phyloP scores from a whole-genome alignment of 2,888 invertebrate genomes.

The Germaria angustata region DNA sequence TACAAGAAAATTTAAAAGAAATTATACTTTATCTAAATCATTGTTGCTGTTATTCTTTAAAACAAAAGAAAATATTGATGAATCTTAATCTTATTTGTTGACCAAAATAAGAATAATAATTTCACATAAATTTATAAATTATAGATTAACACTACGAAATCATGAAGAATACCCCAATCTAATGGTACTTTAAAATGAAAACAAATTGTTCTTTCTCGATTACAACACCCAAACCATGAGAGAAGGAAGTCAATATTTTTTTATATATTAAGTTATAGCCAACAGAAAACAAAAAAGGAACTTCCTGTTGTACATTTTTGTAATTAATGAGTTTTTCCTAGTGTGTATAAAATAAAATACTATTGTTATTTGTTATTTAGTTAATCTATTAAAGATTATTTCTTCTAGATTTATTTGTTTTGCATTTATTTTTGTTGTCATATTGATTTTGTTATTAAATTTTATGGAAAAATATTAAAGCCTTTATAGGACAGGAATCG shows the following conservation, averaged over 20 bases:
- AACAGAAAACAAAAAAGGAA: conserved; percentile 27
- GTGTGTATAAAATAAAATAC: conserved; percentile 14
- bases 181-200: neutral
- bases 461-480: neutral
- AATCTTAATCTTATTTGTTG: too few relatives aligned
- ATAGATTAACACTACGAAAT: neutral
- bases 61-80: too few relatives aligned
- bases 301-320: conserved; percentile 24
- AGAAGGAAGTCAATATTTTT: neutral
- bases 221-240: neutral
- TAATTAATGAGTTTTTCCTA: conserved; percentile 22
- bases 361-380: conserved; percentile 17
- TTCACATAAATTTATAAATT: neutral
- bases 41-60: too few relatives aligned
- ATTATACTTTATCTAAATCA: too few relatives aligned
- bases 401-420: neutral
- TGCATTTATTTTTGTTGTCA: conserved; percentile 15
- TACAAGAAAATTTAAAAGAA: too few relatives aligned
- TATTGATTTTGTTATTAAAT: conserved; percentile 41
- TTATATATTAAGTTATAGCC: conserved; percentile 39
- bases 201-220: neutral
- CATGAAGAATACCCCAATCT: neutral
- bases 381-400: conserved; percentile 22
- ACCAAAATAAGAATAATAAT: neutral
- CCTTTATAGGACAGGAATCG: neutral